Evolutionary conservation across 1,140 invertebrate species (phyloP).

Genomic region (Sycobia sp.): DNA sequence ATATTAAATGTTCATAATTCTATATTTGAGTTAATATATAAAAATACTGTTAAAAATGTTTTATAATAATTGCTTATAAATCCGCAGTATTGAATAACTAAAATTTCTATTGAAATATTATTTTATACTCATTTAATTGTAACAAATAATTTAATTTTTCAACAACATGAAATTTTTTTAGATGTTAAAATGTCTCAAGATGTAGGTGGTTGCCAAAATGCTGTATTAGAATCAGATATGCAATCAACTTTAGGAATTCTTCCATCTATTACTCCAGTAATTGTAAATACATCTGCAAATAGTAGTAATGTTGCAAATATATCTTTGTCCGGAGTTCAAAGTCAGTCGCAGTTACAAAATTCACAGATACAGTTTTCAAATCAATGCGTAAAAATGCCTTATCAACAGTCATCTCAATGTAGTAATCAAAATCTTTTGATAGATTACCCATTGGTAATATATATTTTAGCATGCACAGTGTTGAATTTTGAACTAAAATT

Average conservation of each 20-base stretch:
- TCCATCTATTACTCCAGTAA: conserved; percentile 31
- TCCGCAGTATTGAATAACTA: no score
- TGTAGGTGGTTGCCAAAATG: conserved; percentile 8
- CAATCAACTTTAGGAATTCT: conserved; percentile 29
- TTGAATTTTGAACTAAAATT: no score
- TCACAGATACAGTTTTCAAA: conserved; percentile 22
- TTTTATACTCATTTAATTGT: no score
- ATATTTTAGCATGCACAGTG: no score
- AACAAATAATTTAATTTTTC: no score
- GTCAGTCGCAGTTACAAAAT: conserved; percentile 25
- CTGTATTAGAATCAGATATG: not conserved
- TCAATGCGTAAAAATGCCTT: conserved; percentile 15
- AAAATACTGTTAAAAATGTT: no score
- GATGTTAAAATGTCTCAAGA: conserved; percentile 36
- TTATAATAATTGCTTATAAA: no score
- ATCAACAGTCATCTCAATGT: conserved; percentile 14
- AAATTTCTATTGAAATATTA: no score
- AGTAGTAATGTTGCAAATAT: conserved; percentile 18
- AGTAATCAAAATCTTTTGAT: conserved; percentile 16
- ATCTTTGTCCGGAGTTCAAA: conserved; percentile 17
- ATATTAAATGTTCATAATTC: no score
- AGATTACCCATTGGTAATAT: conserved; percentile 33
- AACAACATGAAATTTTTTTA: no score
- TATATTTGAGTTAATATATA: no score
- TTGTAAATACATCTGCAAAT: conserved; percentile 32